These are phyloP conservation scores for Trididemnum clinides DNA, from an alignment of 23 tunicate species.

Conservation along the genomic window DNA sequence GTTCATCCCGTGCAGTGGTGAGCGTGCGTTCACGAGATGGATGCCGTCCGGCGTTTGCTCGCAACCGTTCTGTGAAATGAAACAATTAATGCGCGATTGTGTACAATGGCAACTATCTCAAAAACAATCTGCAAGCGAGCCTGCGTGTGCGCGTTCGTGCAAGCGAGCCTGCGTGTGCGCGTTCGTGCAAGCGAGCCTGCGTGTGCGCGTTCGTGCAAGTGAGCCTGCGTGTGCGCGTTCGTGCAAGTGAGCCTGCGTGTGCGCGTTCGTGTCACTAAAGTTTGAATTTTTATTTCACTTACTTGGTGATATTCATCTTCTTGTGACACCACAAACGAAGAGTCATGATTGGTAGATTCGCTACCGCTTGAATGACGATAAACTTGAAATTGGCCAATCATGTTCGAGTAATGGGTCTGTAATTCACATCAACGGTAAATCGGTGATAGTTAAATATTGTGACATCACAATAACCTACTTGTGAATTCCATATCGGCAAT, in stretches of 20 bases:
- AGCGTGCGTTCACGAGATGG: slow-evolving; percentile 71
- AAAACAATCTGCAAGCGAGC: not conserved
- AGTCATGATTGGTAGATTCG: slow-evolving; percentile 32
- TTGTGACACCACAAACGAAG: slow-evolving; percentile 54
- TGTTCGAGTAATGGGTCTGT: slow-evolving; percentile 49
- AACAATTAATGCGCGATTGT: not conserved
- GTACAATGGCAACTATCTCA: not conserved
- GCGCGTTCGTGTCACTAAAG: too few relatives aligned
- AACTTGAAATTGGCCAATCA: slow-evolving; percentile 59
- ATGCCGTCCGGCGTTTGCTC: slow-evolving; percentile 45
- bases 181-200: not conserved
- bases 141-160: not conserved
- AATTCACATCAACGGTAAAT: too few relatives aligned
- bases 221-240: too few relatives aligned
- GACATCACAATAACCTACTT: too few relatives aligned
- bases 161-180: not conserved
- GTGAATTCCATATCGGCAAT: slow-evolving; percentile 82
- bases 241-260: too few relatives aligned
- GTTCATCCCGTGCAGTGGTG: slow-evolving; percentile 86
- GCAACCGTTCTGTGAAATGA: not conserved
- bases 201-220: too few relatives aligned
- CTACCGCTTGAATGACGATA: slow-evolving; percentile 30
- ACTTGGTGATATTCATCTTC: slow-evolving; percentile 62
- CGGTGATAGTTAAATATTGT: too few relatives aligned
- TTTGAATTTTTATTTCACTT: too few relatives aligned